Evolutionary conservation across 2,888 invertebrate species (phyloP).

Genomic region (Hirudinaria manillensis): DNA sequence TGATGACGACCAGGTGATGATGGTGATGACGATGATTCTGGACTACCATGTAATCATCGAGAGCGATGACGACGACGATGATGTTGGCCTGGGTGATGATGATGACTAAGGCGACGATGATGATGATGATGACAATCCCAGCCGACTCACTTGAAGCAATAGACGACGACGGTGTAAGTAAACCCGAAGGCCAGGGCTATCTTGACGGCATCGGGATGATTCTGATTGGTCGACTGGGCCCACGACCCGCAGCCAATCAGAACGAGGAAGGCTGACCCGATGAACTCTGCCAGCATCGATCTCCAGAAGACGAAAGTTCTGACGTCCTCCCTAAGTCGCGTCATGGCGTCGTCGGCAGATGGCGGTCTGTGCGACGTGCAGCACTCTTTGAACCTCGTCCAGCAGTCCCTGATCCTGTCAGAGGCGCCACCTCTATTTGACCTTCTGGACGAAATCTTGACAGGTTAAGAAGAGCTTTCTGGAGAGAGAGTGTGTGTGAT

Average conservation of each 20-base stretch:
- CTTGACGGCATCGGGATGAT: constrained; percentile 29
- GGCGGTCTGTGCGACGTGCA: background rate
- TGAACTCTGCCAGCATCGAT: constrained; percentile 53
- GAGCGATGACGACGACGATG: too few relatives aligned
- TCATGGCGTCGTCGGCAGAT: constrained; percentile 20
- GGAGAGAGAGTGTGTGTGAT: too few relatives aligned
- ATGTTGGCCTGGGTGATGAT: too few relatives aligned
- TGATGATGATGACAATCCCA: too few relatives aligned
- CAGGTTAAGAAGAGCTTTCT: background rate
- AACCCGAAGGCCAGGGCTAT: constrained; percentile 51
- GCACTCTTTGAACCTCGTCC: background rate
- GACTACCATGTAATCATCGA: too few relatives aligned
- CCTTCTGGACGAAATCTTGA: constrained; percentile 6
- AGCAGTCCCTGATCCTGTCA: background rate
- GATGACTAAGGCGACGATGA: too few relatives aligned
- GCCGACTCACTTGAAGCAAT: constrained; percentile 49
- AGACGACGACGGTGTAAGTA: constrained; percentile 49
- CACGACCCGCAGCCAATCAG: constrained; percentile 52
- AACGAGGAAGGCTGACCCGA: constrained; percentile 51
- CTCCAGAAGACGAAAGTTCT: constrained; percentile 51
- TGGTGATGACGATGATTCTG: too few relatives aligned
- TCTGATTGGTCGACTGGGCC: constrained; percentile 37
- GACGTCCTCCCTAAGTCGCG: constrained; percentile 45
- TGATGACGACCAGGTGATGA: too few relatives aligned
- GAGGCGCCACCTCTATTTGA: background rate